These are phyloP conservation scores for Trichogramma evanescens DNA, from an alignment of 2,888 invertebrate species.

Conservation along the genomic window DNA sequence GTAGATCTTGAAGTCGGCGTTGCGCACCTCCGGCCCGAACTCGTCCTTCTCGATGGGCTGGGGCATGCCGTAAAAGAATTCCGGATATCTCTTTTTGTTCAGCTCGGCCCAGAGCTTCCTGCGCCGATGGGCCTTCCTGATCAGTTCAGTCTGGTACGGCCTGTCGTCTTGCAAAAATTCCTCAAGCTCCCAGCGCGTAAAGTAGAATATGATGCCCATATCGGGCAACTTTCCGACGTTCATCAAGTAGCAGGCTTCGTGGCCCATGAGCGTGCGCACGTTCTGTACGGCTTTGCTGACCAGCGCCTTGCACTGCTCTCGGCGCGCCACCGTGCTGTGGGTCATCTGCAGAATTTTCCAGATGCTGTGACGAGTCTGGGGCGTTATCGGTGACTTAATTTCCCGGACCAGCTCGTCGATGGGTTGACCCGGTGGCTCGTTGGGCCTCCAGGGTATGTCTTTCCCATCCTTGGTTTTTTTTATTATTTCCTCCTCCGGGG, in stretches of 20 bases:
- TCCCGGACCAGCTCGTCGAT: too few species aligned
- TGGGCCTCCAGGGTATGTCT: too few species aligned
- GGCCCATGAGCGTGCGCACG: slow-evolving; percentile 54
- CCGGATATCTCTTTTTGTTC: slow-evolving; percentile 58
- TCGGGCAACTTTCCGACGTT: slow-evolving; percentile 60
- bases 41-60: slow-evolving; percentile 30
- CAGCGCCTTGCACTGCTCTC: slow-evolving; percentile 64
- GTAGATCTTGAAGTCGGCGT: background rate
- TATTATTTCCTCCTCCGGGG: too few species aligned
- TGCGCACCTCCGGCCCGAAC: too few species aligned
- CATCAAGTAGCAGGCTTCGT: slow-evolving; percentile 55
- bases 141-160: slow-evolving; percentile 27
- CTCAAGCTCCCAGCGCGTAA: slow-evolving; percentile 61
- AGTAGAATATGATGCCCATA: slow-evolving; percentile 59
- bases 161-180: slow-evolving; percentile 45
- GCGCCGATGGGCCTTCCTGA: slow-evolving; percentile 58
- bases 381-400: too few species aligned
- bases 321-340: slow-evolving; percentile 55
- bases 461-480: too few species aligned
- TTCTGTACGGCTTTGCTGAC: slow-evolving; percentile 53
- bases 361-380: too few species aligned
- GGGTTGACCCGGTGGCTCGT: too few species aligned
- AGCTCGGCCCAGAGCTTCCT: slow-evolving; percentile 56
- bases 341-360: slow-evolving; percentile 53
- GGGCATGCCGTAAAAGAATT: slow-evolving; percentile 52